Evolutionary conservation across 2,797 vertebrate species (phyloP).

Genomic region (Phrynocephalus forsythii): DNA sequence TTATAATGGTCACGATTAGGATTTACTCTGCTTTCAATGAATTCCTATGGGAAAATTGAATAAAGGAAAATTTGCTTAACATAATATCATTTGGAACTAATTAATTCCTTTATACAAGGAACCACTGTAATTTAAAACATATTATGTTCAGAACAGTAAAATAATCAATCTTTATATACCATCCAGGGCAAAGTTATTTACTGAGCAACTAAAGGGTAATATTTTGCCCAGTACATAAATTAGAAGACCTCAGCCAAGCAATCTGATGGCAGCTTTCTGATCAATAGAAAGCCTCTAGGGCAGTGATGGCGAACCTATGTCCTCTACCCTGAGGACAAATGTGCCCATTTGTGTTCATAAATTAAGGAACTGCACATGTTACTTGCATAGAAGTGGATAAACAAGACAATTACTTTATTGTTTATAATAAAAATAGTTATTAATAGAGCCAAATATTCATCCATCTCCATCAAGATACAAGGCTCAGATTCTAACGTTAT

Average conservation of each 20-base stretch:
- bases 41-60: too few species aligned
- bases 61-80: too few species aligned
- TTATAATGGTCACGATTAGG: too few species aligned
- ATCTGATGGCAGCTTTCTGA: background rate
- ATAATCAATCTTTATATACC: background rate
- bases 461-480: background rate
- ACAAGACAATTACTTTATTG: background rate
- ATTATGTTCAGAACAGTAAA: background rate
- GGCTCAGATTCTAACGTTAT: background rate
- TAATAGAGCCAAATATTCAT: background rate
- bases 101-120: too few species aligned
- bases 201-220: conserved; percentile 7
- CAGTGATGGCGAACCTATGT: too few species aligned
- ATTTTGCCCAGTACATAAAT: background rate
- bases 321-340: background rate
- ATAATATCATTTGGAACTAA: too few species aligned
- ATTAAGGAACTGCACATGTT: background rate
- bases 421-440: background rate
- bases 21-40: too few species aligned
- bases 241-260: background rate
- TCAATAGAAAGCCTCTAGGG: background rate
- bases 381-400: background rate
- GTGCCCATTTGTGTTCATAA: background rate
- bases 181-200: background rate
- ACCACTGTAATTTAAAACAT: background rate